A percentile compares a stretch with the other conserved stretches of the same genome.
Conservation (phyloP, 2,888 invertebrate species). For the Eristalis tenax region DNA sequence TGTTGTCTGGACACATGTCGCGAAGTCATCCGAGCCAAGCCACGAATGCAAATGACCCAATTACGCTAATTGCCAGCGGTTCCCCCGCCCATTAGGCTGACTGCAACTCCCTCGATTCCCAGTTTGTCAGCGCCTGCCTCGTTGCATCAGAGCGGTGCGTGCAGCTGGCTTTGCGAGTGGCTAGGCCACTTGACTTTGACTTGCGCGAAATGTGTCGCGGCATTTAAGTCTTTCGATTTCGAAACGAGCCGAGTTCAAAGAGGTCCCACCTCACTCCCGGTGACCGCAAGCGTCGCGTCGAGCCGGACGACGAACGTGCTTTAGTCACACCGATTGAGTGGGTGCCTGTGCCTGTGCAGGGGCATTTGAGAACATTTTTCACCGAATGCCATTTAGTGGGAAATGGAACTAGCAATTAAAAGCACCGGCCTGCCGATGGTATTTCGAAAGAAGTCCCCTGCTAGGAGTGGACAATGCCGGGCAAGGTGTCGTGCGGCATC, state of each 20-base stretch:
- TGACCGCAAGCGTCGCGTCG: neutral
- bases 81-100: neutral
- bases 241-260: conserved; percentile 56
- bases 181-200: conserved; percentile 59
- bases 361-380: conserved; percentile 29
- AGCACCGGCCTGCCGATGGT: conserved; percentile 20
- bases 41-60: conserved; percentile 53
- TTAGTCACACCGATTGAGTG: too few species aligned
- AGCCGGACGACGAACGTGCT: neutral
- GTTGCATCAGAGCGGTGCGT: conserved; percentile 31
- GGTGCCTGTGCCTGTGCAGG: neutral
- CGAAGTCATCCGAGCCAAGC: conserved; percentile 5
- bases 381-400: conserved; percentile 58
- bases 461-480: conserved; percentile 16
- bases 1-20: conserved; percentile 50
- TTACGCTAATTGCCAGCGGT: conserved; percentile 54
- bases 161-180: conserved; percentile 4
- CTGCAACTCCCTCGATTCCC: neutral
- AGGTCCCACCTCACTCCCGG: conserved; percentile 32
- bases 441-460: conserved; percentile 59
- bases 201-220: conserved; percentile 46
- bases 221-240: conserved; percentile 38
- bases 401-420: conserved; percentile 64
- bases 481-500: conserved; percentile 56
- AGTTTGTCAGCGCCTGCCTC: conserved; percentile 22